Evolutionary conservation across 1,140 invertebrate genomes (phyloP), one percentile per base, ranked within the genome.

Genomic region (Steinernema feltiae): DNA sequence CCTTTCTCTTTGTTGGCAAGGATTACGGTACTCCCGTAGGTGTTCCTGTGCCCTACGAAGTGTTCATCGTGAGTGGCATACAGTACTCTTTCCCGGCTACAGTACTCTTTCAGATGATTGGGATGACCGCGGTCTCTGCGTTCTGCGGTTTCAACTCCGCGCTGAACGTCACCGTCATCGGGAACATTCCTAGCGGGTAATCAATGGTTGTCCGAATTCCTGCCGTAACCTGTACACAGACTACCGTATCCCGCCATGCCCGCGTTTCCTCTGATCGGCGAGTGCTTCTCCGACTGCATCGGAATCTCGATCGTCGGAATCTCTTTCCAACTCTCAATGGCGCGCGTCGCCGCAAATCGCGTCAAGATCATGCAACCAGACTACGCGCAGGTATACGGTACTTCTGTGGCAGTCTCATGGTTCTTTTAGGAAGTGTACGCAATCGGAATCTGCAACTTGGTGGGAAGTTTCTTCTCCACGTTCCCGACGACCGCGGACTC

Each of bases 291-390:
- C 3, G 53, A 63, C 53, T 7, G 7, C 3, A 12, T 63, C 24
- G 53, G 53, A 63, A 63, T 63, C 53, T 7, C 53, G 3, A 63
- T 63, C 24, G 53, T 63, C 53, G 53, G 53, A 7, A 63, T 63
- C 53, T 63, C 53, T 27, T 63, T 63, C 24, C 53, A 63, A 27
- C 53, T 63, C 53, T 63, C 53, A 3, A 63, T 63, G 53, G 53
- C 53, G 7, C 53, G 53, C 15, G 53, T 63, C 24, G 53, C 53
- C 53, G 12, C 12, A 3, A 63, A 63, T 63, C 53, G 53, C 53
- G 53, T 63, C 53, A 63, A 63, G 24, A 27, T 21, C 3, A 63
- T 27, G 24, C 7, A 63, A 27, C 53, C 53, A 7, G 53, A 63
- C 24, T 63, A 63, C 24, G 7, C 15, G 2, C 53, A 63, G 53